Percentiles rank a stretch among this genome's conserved stretches.
These are phyloP conservation scores for Marmota flaviventris DNA, from an alignment of 2,113 vertebrate genomes.

Conservation along the genomic window DNA sequence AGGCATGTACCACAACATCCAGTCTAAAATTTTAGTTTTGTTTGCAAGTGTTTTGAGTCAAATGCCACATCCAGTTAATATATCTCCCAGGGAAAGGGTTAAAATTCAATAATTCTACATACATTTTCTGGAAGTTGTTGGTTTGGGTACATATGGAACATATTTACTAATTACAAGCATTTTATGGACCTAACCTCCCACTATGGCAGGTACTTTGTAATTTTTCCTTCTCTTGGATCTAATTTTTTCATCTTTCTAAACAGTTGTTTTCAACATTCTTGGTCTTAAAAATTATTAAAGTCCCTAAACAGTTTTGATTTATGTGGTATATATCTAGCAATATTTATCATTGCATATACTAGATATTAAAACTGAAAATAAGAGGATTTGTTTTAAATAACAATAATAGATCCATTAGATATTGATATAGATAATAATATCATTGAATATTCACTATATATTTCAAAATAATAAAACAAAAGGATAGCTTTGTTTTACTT, in stretches of 20 bases:
- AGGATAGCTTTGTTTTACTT: neutral
- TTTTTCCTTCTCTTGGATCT: neutral
- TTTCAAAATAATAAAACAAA: constrained; percentile 19
- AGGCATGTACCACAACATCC: neutral
- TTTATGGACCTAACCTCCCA: neutral
- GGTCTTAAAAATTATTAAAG: constrained; percentile 25
- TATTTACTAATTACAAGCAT: constrained; percentile 62
- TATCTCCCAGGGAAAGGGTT: constrained; percentile 52
- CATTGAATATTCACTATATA: constrained; percentile 18
- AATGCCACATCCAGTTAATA: constrained; percentile 57
- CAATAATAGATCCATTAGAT: neutral
- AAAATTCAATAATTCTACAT: constrained; percentile 72
- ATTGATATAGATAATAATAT: neutral
- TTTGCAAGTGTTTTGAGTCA: constrained; percentile 49
- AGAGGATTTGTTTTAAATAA: constrained; percentile 30
- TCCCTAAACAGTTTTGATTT: neutral
- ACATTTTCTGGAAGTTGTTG: constrained; percentile 70
- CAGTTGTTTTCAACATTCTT: neutral
- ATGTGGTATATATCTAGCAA: neutral
- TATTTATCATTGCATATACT: constrained; percentile 10
- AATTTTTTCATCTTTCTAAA: neutral
- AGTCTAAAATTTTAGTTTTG: constrained; percentile 51
- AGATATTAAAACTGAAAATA: constrained; percentile 47
- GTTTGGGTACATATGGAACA: constrained; percentile 51
- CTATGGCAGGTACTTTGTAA: neutral